A percentile compares a stretch with the other conserved stretches of the same genome.
phyloP scores from a whole-genome alignment of 2,797 vertebrate genomes.

The Cossypha heuglini region DNA sequence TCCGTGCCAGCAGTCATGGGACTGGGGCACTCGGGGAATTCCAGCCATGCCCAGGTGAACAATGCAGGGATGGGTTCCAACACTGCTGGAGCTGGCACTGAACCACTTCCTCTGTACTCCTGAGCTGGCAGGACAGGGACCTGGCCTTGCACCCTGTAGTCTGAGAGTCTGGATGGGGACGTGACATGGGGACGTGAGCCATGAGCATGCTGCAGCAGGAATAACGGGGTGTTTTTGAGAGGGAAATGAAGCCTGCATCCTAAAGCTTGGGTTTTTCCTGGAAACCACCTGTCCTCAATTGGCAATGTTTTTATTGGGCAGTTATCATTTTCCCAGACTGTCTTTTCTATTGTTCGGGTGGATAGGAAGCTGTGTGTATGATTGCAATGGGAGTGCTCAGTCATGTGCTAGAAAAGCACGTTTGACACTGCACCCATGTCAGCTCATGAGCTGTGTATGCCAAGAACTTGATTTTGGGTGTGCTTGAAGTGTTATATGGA shows the following conservation, averaged over 20 bases:
- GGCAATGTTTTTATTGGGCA: neutral
- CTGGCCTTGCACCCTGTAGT: neutral
- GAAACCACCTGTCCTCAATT: neutral
- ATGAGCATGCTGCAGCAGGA: neutral
- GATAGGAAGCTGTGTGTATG: neutral
- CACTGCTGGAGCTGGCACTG: neutral
- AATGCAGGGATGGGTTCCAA: neutral
- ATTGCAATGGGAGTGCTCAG: neutral
- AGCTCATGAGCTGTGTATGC: neutral
- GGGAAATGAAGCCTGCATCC: neutral
- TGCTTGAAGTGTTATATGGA: neutral
- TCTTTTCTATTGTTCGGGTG: neutral
- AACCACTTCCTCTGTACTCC: neutral
- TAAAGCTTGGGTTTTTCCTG: neutral
- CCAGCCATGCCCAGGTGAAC: constrained; percentile 16
- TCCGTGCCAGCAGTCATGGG: constrained; percentile 15
- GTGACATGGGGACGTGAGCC: neutral
- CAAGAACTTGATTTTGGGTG: neutral
- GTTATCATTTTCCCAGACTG: neutral
- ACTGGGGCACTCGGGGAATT: neutral
- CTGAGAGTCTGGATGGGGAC: neutral
- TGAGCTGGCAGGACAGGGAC: neutral
- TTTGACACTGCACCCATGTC: neutral
- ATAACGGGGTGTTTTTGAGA: neutral
- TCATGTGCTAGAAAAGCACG: accelerated